These are phyloP conservation scores for Eurystomus glaucurus DNA, from an alignment of 2,797 vertebrate genomes.

Conservation along the genomic window DNA sequence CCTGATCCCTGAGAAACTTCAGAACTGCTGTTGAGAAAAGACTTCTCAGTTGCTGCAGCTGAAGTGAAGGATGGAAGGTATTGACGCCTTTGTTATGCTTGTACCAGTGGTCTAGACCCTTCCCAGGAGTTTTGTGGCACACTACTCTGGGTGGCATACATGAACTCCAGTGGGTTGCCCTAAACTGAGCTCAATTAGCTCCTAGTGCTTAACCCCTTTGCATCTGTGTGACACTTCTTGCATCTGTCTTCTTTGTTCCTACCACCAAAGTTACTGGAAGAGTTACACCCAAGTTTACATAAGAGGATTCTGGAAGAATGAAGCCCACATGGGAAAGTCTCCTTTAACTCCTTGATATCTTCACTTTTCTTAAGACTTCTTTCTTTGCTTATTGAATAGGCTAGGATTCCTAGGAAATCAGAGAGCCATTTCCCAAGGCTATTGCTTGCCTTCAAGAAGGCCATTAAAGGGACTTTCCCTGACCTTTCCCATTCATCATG, in stretches of 20 bases:
- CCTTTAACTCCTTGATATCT: neutral
- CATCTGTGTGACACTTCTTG: neutral
- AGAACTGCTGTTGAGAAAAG: neutral
- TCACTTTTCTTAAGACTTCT: neutral
- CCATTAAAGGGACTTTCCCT: neutral
- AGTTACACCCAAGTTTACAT: neutral
- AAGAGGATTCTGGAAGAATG: neutral
- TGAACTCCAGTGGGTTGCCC: fast-evolving
- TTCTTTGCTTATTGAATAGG: neutral
- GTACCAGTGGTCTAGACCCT: neutral
- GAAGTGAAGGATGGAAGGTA: neutral
- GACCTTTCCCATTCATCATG: constrained; percentile 18
- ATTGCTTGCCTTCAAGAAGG: neutral
- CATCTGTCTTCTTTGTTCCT: neutral
- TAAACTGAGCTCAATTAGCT: fast-evolving
- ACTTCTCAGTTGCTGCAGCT: neutral
- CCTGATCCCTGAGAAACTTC: neutral
- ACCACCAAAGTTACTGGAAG: neutral
- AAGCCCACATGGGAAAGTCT: neutral
- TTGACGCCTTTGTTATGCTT: neutral
- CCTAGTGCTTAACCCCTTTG: neutral
- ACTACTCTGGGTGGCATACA: neutral
- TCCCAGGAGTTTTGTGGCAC: neutral
- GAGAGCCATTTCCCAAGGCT: neutral
- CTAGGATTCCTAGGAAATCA: neutral